Percentiles rank a stretch among this genome's conserved stretches.
These are phyloP conservation scores for Daboia siamensis DNA, from an alignment of 2,113 vertebrate species.

Conservation along the genomic window DNA sequence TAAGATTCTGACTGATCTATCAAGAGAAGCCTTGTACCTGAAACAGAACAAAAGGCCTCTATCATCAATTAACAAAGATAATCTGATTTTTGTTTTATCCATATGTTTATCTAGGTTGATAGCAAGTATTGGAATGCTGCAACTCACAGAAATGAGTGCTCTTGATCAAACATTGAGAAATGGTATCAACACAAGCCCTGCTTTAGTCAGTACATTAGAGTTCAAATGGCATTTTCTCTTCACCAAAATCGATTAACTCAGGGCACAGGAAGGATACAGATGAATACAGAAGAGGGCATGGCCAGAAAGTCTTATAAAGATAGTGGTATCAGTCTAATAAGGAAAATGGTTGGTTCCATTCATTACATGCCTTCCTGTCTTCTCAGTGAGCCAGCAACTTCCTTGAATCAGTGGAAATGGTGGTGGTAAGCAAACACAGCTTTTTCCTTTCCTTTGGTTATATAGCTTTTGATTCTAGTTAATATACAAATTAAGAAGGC, in stretches of 20 bases:
- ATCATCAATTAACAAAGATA: background rate
- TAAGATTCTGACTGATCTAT: background rate
- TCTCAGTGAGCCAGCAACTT: background rate
- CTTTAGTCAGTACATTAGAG: background rate
- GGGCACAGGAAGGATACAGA: background rate
- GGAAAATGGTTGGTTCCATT: background rate
- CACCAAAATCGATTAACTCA: background rate
- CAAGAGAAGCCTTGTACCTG: background rate
- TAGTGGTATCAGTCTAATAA: background rate
- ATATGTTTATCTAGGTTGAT: background rate
- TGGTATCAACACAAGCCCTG: background rate
- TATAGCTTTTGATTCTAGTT: background rate
- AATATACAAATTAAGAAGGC: too few species aligned
- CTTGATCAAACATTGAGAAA: background rate
- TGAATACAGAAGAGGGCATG: background rate
- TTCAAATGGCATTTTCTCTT: background rate
- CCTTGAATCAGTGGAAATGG: background rate
- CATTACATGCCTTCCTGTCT: background rate
- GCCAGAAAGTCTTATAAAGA: background rate
- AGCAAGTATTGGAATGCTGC: background rate
- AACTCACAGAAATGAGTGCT: background rate
- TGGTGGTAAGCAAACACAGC: background rate
- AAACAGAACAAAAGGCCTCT: background rate
- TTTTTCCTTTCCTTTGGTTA: background rate
- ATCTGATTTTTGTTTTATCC: background rate